These are phyloP conservation scores for Alosa sapidissima DNA, from an alignment of 2,797 vertebrate species.

Conservation along the genomic window DNA sequence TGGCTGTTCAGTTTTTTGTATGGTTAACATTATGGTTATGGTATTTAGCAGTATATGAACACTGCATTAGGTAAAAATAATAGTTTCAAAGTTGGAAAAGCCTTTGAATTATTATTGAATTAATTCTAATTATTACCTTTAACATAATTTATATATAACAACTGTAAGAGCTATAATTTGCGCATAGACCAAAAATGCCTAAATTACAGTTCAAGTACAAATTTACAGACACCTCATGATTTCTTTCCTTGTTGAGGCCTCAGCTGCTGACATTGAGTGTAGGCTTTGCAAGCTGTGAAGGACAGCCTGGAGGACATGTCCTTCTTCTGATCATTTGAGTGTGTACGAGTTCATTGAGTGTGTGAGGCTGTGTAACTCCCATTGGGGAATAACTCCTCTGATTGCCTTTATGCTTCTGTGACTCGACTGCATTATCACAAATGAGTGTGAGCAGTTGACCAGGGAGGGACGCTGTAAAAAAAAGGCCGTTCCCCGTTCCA, in stretches of 20 bases:
- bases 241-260: neutral
- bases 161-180: neutral
- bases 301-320: constrained; percentile 30
- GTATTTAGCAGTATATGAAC: too few relatives aligned
- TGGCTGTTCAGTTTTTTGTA: too few relatives aligned
- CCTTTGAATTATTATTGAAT: too few relatives aligned
- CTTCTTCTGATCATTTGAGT: constrained; percentile 31
- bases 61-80: too few relatives aligned
- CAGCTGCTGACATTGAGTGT: neutral
- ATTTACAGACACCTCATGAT: neutral
- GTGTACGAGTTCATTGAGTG: too few relatives aligned
- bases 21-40: too few relatives aligned
- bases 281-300: neutral
- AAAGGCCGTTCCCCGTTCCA: neutral
- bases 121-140: neutral
- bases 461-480: neutral
- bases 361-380: constrained; percentile 29
- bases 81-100: too few relatives aligned
- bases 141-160: neutral
- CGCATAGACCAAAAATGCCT: neutral
- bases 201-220: neutral
- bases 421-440: constrained; percentile 18
- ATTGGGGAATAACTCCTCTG: constrained; percentile 20
- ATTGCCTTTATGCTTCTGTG: constrained; percentile 1
- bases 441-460: neutral